A percentile compares a stretch with the other conserved stretches of the same genome.
Conservation (phyloP, 2,113 vertebrate species). For the Physeter macrocephalus region DNA sequence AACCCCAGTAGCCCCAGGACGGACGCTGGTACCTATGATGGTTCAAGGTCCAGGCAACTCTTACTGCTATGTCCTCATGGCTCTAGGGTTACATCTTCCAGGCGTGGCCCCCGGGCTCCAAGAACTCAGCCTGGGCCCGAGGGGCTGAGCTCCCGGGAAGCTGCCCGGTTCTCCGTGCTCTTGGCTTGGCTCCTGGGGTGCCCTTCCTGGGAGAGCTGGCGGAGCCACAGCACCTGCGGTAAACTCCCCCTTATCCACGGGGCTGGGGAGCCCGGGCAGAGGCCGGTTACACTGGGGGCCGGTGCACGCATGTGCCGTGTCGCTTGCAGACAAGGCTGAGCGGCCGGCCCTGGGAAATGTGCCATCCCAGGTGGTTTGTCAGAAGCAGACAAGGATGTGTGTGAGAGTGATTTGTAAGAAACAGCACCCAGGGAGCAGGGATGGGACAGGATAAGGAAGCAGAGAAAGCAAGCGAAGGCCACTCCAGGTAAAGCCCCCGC, state of each 20-base stretch:
- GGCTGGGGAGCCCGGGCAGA: not conserved
- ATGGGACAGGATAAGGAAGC: too few relatives aligned
- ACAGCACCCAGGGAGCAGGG: rapidly evolving
- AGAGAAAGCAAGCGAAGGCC: rapidly evolving
- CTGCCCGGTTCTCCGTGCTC: too few relatives aligned
- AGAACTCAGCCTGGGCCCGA: not conserved
- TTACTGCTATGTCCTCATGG: rapidly evolving
- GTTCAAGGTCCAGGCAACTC: not conserved
- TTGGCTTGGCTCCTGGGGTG: not conserved
- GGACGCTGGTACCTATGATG: rapidly evolving
- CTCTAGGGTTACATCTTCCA: rapidly evolving
- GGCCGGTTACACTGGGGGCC: not conserved
- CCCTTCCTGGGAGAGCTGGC: not conserved
- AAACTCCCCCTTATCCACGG: rapidly evolving
- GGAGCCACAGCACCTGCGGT: not conserved
- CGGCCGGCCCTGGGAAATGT: rapidly evolving
- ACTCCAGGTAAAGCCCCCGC: not conserved
- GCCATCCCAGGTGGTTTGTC: too few relatives aligned
- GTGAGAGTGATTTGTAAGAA: too few relatives aligned
- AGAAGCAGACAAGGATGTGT: not conserved
- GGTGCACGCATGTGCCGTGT: not conserved
- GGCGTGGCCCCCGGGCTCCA: rapidly evolving
- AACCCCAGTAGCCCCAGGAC: rapidly evolving
- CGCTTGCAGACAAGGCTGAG: not conserved
- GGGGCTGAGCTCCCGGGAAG: not conserved